Evolutionary conservation across 2,888 invertebrate genomes (phyloP).

Genomic region (Dasypolia templi): DNA sequence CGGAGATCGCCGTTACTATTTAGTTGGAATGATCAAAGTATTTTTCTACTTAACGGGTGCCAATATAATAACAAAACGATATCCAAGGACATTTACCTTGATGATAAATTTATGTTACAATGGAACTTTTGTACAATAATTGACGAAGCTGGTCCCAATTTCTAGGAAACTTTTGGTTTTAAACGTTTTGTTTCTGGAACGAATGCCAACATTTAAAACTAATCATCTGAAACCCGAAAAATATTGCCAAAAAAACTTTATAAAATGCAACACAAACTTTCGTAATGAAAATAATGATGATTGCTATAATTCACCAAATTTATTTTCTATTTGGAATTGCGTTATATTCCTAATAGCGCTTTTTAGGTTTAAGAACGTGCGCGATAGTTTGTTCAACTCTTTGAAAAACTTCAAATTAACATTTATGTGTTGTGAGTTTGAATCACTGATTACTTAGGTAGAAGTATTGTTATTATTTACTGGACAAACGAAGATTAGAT

Average conservation of each 20-base stretch:
- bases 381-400: constrained; percentile 53
- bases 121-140: constrained; percentile 1
- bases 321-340: constrained; percentile 35
- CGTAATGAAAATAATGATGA: constrained; percentile 61
- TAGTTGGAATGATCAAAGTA: neutral
- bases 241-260: constrained; percentile 23
- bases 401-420: constrained; percentile 50
- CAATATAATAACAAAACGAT: neutral
- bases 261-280: constrained; percentile 44
- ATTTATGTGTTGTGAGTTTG: constrained; percentile 48
- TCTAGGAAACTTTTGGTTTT: constrained; percentile 37
- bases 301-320: constrained; percentile 41
- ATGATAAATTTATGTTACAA: constrained; percentile 4
- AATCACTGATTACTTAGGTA: constrained; percentile 35
- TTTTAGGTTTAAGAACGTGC: constrained; percentile 34
- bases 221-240: neutral
- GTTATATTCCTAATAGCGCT: constrained; percentile 10
- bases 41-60: neutral
- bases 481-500: constrained; percentile 1
- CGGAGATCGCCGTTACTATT: neutral
- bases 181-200: constrained; percentile 15
- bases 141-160: neutral
- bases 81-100: neutral
- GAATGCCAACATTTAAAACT: constrained; percentile 1
- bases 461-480: constrained; percentile 11